Evolutionary conservation across 2,888 invertebrate species (phyloP).

Genomic region (Platynereis dumerilii): DNA sequence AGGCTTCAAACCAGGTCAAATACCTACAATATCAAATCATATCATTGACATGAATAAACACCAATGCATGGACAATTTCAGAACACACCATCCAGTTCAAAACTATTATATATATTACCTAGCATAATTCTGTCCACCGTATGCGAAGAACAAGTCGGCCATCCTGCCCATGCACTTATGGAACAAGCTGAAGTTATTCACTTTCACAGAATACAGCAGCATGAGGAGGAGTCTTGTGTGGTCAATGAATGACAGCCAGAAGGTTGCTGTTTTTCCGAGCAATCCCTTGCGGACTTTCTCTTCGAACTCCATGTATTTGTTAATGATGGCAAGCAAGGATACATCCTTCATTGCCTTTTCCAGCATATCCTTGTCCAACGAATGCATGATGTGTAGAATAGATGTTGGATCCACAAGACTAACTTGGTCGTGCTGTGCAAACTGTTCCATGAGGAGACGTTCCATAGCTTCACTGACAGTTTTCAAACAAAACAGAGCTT

Average conservation of each 20-base stretch:
- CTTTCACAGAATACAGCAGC: too few species aligned
- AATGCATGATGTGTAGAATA: conserved; percentile 4
- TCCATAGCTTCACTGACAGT: conserved; percentile 12
- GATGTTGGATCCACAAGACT: background rate
- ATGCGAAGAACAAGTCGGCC: too few species aligned
- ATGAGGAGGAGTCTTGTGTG: conserved; percentile 31
- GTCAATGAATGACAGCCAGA: conserved; percentile 35
- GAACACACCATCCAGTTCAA: too few species aligned
- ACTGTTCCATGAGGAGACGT: background rate
- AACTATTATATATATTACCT: conserved; percentile 8
- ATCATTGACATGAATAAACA: too few species aligned
- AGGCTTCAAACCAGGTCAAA: too few species aligned
- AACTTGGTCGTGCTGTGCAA: background rate
- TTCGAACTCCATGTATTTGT: conserved; percentile 14
- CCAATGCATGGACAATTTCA: too few species aligned
- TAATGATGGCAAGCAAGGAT: background rate
- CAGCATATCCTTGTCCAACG: conserved; percentile 7
- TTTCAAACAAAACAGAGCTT: conserved; percentile 1
- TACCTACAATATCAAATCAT: conserved; percentile 5
- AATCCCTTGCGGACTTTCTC: conserved; percentile 20
- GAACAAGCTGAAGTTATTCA: background rate
- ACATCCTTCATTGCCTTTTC: background rate
- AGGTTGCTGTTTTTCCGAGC: conserved; percentile 29
- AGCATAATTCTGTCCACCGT: too few species aligned
- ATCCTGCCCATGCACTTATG: too few species aligned